phyloP scores from a whole-genome alignment of 2,113 vertebrate genomes.

The Phyllostomus hastatus region DNA sequence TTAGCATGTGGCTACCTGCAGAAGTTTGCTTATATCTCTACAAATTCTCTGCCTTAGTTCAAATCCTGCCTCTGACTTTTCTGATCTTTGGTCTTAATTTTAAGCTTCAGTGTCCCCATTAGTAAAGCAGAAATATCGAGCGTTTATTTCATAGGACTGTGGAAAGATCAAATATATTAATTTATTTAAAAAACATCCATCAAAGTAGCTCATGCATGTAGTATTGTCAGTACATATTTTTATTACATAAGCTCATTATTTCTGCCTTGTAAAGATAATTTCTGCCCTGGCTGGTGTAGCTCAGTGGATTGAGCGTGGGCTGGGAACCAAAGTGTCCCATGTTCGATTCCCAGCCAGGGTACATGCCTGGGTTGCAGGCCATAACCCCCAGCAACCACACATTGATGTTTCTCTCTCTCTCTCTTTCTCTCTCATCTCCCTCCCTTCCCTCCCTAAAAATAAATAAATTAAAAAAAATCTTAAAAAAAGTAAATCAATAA shows the following conservation, averaged over 20 bases:
- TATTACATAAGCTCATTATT: not conserved
- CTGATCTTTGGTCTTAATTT: not conserved
- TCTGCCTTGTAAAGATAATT: not conserved
- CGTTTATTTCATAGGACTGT: not conserved
- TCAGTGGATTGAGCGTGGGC: no score
- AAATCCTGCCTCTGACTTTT: not conserved
- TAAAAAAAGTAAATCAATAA: no score
- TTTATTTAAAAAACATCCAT: not conserved
- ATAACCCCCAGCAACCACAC: no score
- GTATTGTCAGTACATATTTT: not conserved
- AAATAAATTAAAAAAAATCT: no score
- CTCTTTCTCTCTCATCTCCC: no score
- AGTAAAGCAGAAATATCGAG: not conserved
- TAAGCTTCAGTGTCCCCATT: not conserved
- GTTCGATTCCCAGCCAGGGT: no score
- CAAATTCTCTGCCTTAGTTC: not conserved
- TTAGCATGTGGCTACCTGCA: not conserved
- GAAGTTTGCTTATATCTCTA: not conserved
- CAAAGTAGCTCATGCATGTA: not conserved
- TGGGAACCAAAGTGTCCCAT: no score
- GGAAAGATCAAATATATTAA: not conserved
- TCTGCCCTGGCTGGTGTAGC: no score
- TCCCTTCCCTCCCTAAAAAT: no score
- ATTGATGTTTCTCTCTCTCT: no score
- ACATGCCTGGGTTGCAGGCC: no score